Evolutionary conservation across 2,797 vertebrate species (phyloP), one percentile per base, ranked within the genome.

Genomic region (Tachyglossus aculeatus): DNA sequence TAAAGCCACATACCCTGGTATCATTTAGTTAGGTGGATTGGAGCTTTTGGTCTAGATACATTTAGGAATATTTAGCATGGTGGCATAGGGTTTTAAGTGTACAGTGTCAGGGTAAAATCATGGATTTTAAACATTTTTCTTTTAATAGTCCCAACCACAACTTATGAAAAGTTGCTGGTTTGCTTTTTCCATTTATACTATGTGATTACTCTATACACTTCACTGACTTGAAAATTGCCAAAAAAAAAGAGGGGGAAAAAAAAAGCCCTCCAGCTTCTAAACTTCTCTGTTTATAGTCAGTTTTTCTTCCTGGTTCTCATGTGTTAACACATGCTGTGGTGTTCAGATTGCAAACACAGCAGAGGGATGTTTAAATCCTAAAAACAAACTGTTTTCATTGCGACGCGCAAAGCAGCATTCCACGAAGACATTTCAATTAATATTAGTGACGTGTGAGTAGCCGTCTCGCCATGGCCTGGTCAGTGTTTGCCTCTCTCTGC

Each of bases 21-120:
- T 87, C 80, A 68, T 84, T 88, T 88, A 83, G 75, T 84, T 59
- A 77, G 76, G 72, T 56, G 34, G 78, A 83, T 72, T 80, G 79
- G 47, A 74, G 47, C 41, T 70, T 41, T 67, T 16, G 37, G 62
- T 41, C 36, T 66, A 27, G 55, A 67, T 44, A 81, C 64, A 47
- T 15, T 43, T 19, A 31, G 16, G 64, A 53, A 37, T 32, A 36
- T 79, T 74, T 18, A 56, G 52, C n/a, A 27, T 32, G 0, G 1
- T 50, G 15, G 52, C 44, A 29, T n/a, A 50, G 5, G 7, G 40
- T 44, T 69, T 80, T 61, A 54, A 67, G 27, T 71, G 18, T 51
- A 15, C 21, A 58, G 5, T 2, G 52, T 39, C n/a, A 22, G 19
- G 50, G 72, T 14, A 51, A 72, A 54, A 33, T 56, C 55, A 47